Conservation (phyloP, 2,888 invertebrate genomes). For the Nemotelus nigrinus region DNA sequence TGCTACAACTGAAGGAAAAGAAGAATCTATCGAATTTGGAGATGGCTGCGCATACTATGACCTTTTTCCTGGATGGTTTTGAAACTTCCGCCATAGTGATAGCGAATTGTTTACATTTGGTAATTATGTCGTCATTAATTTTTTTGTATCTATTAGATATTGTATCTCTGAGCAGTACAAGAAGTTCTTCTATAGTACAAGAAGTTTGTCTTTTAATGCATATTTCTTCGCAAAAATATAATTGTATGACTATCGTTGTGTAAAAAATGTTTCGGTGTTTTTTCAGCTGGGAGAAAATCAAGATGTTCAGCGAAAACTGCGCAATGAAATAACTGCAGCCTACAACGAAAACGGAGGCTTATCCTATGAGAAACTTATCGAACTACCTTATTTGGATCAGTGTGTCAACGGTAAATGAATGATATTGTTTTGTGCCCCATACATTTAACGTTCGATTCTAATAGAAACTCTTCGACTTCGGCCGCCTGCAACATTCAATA, state of each 20-base stretch:
- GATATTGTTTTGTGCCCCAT: background rate
- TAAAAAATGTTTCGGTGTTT: too few relatives aligned
- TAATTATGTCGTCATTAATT: constrained; percentile 37
- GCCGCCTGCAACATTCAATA: constrained; percentile 53
- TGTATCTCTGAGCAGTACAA: too few relatives aligned
- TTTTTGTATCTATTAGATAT: too few relatives aligned
- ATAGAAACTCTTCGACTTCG: constrained; percentile 59
- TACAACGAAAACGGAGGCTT: constrained; percentile 51
- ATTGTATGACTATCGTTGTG: too few relatives aligned
- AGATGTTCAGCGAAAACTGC: constrained; percentile 55
- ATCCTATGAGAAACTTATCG: constrained; percentile 54
- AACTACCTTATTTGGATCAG: constrained; percentile 58
- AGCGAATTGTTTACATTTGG: constrained; percentile 55
- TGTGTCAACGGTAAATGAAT: constrained; percentile 55
- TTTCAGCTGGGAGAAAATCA: constrained; percentile 54
- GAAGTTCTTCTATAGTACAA: too few relatives aligned
- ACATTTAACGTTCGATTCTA: background rate
- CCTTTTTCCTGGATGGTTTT: constrained; percentile 57
- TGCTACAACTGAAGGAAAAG: constrained; percentile 52
- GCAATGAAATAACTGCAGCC: constrained; percentile 55
- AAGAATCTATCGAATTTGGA: constrained; percentile 55
- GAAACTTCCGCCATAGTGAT: constrained; percentile 57
- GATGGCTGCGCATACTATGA: constrained; percentile 55
- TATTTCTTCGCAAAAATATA: too few relatives aligned
- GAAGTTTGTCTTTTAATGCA: too few relatives aligned